A percentile compares a stretch with the other conserved stretches of the same genome.
Conservation (phyloP, 2,797 vertebrate species). For the Catharus ustulatus region DNA sequence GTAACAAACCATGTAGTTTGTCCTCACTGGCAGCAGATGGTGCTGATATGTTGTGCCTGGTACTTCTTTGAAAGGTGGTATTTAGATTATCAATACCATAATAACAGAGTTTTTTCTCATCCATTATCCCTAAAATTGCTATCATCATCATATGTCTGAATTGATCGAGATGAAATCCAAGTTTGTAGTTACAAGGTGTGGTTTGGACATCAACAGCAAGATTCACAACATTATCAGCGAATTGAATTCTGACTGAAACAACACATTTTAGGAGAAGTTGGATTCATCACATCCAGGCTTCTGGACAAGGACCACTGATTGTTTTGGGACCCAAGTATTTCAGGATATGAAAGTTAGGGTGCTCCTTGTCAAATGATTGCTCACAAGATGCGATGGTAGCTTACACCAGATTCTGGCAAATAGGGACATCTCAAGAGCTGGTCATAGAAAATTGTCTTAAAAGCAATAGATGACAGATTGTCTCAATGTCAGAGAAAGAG, state of each 20-base stretch:
- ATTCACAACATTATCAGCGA: neutral
- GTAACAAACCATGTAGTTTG: neutral
- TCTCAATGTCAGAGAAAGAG: neutral
- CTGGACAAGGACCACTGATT: neutral
- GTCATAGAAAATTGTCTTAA: neutral
- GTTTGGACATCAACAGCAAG: neutral
- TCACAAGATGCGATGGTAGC: neutral
- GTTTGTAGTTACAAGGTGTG: neutral
- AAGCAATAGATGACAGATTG: neutral
- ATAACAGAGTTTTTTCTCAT: neutral
- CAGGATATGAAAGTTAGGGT: neutral
- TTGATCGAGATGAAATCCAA: neutral
- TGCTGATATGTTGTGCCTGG: neutral
- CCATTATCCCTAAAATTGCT: neutral
- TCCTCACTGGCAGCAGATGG: constrained; percentile 33
- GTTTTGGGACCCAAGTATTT: neutral
- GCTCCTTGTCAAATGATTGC: neutral
- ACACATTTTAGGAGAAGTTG: neutral
- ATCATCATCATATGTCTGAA: neutral
- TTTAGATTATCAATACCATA: neutral
- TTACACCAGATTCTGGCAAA: neutral
- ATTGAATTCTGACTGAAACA: neutral
- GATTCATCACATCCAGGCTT: neutral
- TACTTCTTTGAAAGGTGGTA: neutral
- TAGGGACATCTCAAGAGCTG: neutral